Evolutionary conservation across 2,113 vertebrate species (phyloP).

Genomic region (Microtus ochrogaster): DNA sequence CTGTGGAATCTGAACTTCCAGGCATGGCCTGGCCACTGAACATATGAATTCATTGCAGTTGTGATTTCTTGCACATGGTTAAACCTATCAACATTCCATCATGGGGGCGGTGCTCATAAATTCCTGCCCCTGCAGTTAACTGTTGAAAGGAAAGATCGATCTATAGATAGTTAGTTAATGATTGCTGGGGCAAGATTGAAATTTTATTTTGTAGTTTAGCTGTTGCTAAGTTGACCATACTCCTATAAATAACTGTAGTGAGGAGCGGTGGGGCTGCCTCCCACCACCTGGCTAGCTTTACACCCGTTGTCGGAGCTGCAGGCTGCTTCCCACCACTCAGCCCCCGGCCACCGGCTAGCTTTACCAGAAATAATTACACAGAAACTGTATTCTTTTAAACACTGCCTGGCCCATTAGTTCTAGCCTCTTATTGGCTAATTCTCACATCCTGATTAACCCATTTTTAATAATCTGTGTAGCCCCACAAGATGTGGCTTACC

Average conservation of each 20-base stretch:
- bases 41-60: neutral
- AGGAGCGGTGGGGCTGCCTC: too few species aligned
- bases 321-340: too few species aligned
- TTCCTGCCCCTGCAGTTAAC: neutral
- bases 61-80: neutral
- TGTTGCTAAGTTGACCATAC: neutral
- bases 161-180: neutral
- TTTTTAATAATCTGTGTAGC: too few species aligned
- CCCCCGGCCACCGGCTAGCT: too few species aligned
- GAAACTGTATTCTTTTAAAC: too few species aligned
- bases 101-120: neutral
- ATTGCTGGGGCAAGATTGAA: neutral
- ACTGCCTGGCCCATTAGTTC: too few species aligned
- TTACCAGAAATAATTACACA: too few species aligned
- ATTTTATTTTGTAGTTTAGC: neutral
- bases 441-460: too few species aligned
- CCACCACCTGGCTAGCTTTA: too few species aligned
- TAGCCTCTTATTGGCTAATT: too few species aligned
- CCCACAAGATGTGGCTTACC: too few species aligned
- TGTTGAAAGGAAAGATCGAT: neutral
- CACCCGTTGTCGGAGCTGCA: too few species aligned
- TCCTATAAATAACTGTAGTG: neutral
- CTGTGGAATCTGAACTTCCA: neutral
- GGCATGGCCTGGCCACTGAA: neutral
- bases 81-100: neutral